A percentile compares a stretch with the other conserved stretches of the same genome.
Conservation (phyloP, 2,888 invertebrate species). For the Clusia tigrina region DNA sequence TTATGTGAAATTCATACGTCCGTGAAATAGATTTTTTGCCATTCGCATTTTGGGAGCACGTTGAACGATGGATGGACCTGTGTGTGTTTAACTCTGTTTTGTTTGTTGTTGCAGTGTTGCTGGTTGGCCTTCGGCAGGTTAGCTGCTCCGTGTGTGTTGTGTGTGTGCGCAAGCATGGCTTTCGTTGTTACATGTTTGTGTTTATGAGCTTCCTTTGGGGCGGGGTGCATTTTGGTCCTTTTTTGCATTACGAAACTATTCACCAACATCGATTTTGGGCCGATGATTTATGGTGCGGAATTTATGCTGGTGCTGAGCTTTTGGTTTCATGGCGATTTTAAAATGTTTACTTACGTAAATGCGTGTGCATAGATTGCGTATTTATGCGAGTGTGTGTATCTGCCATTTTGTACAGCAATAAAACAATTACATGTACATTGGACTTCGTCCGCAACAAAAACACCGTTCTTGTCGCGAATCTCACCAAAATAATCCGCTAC, state of each 20-base stretch:
- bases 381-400: neutral
- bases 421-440: neutral
- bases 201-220: conserved; percentile 29
- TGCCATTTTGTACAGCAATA: neutral
- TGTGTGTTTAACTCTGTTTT: neutral
- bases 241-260: conserved; percentile 12
- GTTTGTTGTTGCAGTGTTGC: neutral
- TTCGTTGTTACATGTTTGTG: conserved; percentile 19
- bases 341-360: no score
- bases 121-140: neutral
- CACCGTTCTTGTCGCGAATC: neutral
- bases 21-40: conserved; percentile 20
- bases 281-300: conserved; percentile 49
- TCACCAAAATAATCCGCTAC: neutral
- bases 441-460: no score
- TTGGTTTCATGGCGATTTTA: conserved; percentile 5
- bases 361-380: no score
- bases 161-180: conserved; percentile 6
- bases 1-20: conserved; percentile 19
- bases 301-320: conserved; percentile 43
- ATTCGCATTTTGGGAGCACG: neutral
- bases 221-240: neutral
- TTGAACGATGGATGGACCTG: neutral
- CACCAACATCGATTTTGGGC: conserved; percentile 22
- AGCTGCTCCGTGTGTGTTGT: neutral